phyloP scores from a whole-genome alignment of 2,888 invertebrate genomes.

The Bellardia bayeri region DNA sequence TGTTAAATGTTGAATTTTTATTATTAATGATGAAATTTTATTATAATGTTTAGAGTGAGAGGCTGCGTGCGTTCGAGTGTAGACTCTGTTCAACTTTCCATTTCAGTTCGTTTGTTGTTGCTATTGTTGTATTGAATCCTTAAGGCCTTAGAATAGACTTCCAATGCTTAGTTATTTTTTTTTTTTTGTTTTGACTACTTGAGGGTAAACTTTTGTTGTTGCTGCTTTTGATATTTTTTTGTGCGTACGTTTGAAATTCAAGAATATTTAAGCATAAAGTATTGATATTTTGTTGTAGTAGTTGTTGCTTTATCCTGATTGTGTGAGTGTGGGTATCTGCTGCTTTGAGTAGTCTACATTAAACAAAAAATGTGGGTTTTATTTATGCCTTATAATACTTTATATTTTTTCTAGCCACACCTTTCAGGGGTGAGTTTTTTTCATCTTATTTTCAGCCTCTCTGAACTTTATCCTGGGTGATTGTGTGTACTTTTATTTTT shows the following conservation, averaged over 20 bases:
- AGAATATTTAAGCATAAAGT: slow-evolving; percentile 52
- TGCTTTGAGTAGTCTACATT: slow-evolving; percentile 50
- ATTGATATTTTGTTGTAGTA: slow-evolving; percentile 57
- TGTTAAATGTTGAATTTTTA: slow-evolving; percentile 48
- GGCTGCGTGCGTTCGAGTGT: neutral
- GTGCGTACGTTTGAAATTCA: slow-evolving; percentile 35
- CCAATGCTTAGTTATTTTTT: slow-evolving; percentile 48
- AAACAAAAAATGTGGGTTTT: slow-evolving; percentile 73
- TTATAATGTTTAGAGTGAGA: slow-evolving; percentile 19
- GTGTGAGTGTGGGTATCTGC: slow-evolving; percentile 43
- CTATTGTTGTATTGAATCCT: slow-evolving; percentile 39
- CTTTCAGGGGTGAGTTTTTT: slow-evolving; percentile 81
- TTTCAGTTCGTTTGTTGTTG: slow-evolving; percentile 53
- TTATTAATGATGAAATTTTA: slow-evolving; percentile 59
- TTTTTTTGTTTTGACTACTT: slow-evolving; percentile 34
- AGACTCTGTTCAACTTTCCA: slow-evolving; percentile 51
- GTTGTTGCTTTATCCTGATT: slow-evolving; percentile 43
- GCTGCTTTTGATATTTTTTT: slow-evolving; percentile 21
- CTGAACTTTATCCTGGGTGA: slow-evolving; percentile 7
- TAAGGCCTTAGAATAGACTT: slow-evolving; percentile 53
- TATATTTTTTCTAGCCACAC: slow-evolving; percentile 78
- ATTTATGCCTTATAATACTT: slow-evolving; percentile 54
- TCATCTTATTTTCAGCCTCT: slow-evolving; percentile 41
- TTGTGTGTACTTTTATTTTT: slow-evolving; percentile 77
- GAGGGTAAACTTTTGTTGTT: slow-evolving; percentile 65